phyloP scores from a whole-genome alignment of 2,888 invertebrate species.

The Cybosia mesomella region DNA sequence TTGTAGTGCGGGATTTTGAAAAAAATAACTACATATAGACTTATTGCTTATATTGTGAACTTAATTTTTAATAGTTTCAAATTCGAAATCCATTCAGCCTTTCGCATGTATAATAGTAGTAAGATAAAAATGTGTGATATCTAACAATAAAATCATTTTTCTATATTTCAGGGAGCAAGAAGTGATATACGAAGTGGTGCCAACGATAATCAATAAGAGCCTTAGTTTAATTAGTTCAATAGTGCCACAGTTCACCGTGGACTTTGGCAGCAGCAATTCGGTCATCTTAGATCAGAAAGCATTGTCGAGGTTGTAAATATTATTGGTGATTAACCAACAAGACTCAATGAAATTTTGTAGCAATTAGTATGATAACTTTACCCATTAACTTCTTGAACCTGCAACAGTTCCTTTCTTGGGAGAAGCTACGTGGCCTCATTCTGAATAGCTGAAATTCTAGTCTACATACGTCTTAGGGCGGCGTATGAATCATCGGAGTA shows the following conservation, averaged over 20 bases:
- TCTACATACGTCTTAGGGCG: background rate
- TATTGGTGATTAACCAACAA: background rate
- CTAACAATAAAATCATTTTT: background rate
- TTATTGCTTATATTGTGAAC: too few relatives aligned
- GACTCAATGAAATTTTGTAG: background rate
- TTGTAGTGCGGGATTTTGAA: too few relatives aligned
- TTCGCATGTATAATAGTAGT: too few relatives aligned
- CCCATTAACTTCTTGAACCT: too few relatives aligned
- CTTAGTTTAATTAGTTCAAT: conserved; percentile 62
- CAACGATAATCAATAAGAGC: conserved; percentile 58
- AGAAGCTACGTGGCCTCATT: background rate
- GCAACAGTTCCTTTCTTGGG: background rate
- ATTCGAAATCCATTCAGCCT: too few relatives aligned
- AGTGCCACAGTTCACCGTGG: conserved; percentile 61
- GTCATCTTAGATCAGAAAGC: conserved; percentile 63
- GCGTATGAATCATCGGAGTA: background rate
- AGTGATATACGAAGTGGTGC: conserved; percentile 58
- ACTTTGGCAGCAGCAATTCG: conserved; percentile 62
- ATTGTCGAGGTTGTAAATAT: conserved; percentile 57
- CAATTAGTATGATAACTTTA: background rate
- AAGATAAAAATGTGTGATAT: too few relatives aligned
- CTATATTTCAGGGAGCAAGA: conserved; percentile 62
- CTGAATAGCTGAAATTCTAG: background rate
- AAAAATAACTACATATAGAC: too few relatives aligned
- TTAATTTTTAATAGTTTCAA: too few relatives aligned